phyloP scores from a whole-genome alignment of 2,113 vertebrate genomes.

The Crotalus helleri region DNA sequence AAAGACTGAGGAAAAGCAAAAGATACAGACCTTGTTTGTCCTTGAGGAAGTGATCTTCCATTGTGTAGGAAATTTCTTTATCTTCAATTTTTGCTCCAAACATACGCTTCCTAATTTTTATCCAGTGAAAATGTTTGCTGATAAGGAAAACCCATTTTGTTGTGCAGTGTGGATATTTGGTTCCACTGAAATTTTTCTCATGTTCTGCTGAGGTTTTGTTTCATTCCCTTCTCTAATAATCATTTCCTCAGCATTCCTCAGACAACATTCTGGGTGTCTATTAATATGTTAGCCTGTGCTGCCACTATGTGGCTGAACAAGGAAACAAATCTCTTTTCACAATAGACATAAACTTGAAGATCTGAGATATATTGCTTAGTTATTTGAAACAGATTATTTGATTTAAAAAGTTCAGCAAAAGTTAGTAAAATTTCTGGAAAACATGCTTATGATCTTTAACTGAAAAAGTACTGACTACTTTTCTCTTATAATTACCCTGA shows the following conservation, averaged over 20 bases:
- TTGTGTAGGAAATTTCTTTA: background rate
- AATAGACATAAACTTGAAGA: background rate
- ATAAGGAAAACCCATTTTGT: background rate
- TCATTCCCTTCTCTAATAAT: background rate
- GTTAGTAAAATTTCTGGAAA: background rate
- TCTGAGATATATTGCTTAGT: background rate
- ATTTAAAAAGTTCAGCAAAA: background rate
- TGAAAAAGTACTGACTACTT: background rate
- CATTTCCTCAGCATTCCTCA: background rate
- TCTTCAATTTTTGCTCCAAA: background rate
- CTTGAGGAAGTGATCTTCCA: background rate
- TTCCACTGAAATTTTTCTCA: background rate
- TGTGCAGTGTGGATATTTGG: background rate
- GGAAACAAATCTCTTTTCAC: background rate
- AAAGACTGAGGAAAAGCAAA: background rate
- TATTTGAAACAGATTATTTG: background rate
- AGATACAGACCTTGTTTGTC: background rate
- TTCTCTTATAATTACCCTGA: background rate
- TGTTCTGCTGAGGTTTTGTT: background rate
- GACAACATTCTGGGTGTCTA: background rate
- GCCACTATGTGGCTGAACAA: background rate
- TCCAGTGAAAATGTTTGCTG: background rate
- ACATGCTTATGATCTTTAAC: background rate
- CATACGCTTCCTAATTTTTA: background rate
- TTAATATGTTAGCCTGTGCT: background rate